A percentile compares a stretch with the other conserved stretches of the same genome.
Conservation (phyloP, 2,113 vertebrate genomes). For the Aix galericulata region DNA sequence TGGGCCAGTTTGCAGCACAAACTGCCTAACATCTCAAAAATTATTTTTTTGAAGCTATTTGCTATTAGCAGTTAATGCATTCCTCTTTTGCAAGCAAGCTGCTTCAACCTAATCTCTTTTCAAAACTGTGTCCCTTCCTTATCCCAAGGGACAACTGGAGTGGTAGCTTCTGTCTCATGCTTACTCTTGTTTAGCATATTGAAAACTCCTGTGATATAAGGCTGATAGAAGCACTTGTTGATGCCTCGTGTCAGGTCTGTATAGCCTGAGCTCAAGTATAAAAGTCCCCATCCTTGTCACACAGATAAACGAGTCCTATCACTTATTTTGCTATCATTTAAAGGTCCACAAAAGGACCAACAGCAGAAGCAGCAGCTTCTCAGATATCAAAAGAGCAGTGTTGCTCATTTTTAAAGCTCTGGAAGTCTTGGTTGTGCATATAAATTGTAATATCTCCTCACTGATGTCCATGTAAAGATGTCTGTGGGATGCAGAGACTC, state of each 20-base stretch:
- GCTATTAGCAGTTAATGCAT: neutral
- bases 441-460: neutral
- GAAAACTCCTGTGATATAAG: neutral
- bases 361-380: neutral
- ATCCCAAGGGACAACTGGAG: neutral
- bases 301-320: neutral
- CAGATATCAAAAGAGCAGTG: neutral
- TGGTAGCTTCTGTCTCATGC: neutral
- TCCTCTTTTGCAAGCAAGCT: neutral
- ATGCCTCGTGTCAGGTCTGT: neutral
- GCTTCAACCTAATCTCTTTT: neutral
- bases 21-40: neutral
- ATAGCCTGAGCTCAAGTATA: neutral
- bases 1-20: neutral
- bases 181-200: neutral
- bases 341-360: neutral
- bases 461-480: neutral
- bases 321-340: neutral
- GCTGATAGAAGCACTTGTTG: neutral
- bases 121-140: neutral
- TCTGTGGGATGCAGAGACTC: neutral
- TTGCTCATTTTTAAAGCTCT: conserved; percentile 13
- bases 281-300: neutral
- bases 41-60: neutral
- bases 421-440: neutral